Evolutionary conservation across 2,113 vertebrate genomes (phyloP), one percentile per base, ranked within the genome.

Genomic region (Phaetusa simplex): DNA sequence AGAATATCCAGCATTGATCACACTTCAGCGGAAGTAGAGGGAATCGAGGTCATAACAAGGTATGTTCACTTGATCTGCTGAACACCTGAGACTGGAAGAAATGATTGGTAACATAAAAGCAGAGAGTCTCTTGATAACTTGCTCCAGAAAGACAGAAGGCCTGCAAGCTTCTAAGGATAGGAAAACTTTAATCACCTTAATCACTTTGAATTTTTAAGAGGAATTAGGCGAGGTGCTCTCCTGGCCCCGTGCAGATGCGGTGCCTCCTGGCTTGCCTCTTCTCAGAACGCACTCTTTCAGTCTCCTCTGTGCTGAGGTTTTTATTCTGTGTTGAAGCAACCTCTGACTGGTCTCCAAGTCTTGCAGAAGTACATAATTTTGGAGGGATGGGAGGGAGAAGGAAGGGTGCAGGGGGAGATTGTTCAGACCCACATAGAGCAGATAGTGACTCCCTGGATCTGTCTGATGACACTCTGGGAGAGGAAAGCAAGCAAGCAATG

Each of bases 1-100:
- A 91, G 85, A 91, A 59, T 42, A 64, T 45, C 69, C 53, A 85
- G n/a, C 45, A 94, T 53, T 89, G 89, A 97, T 94, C 91, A 59
- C 56, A 11, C 69, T 80, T 65, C 21, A 53, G 76, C 86, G 88
- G 53, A 61, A 83, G 72, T n/a, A 38, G 32, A 69, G 49, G 38
- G 69, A 86, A 76, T 56, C 43, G 67, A 94, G 80, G 85, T 93
- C 47, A 8, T 59, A 56, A 73, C 30, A 89, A 91, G 50, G 83
- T 53, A 30, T 2, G 2, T 70, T 77, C 36, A 20, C 76, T 94
- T 91, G 52, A 88, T 86, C 79, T 74, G 59, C 64, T 88, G 50
- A 85, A 79, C 87, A 81, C 52, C 19, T 2, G 14, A 69, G 79
- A 32, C 55, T 43, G 47, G 72, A 38, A 69, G 56, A 89, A 88